Base-by-base conservation (phyloP, 2,797 vertebrate genomes). In the Gadopsis bispinosus region DNA sequence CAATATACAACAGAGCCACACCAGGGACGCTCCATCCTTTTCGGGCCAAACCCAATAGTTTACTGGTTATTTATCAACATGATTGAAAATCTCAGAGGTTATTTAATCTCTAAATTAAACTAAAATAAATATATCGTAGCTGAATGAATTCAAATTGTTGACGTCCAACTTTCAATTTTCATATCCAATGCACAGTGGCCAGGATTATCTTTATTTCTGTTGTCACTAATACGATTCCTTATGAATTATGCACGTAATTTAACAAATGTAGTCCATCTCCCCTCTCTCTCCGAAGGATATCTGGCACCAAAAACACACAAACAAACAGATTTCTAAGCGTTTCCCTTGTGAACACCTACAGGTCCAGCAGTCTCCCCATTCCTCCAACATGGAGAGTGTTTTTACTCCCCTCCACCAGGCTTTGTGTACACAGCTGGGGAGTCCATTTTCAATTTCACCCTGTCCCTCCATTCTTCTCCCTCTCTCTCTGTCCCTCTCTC, bases 351-450 rank as follows among this genome's bases (percentile, higher is more conserved):
- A 81, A 70, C 84, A 79, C 75, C 85, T 90, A 73, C 76, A 79
- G 63, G 75, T 81, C 75, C 68, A 58, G 80, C 60, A 54, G 54
- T 87, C 80, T 68, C 59, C 73, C 54, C 63, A 20, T n/a, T 84
- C 53, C 81, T 83, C 75, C 79, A 82, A 71, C 80, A 82, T 80
- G 75, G 53, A 87, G 88, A 87, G 83, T 90, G 89, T 86, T 93
- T 92, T 79, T 90, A 56, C 82, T 90, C 71, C 86, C 76, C 74
- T 76, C 74, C 59, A 81, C 79, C 79, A 81, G 69, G 53, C 83
- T 92, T 85, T 95, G 92, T 95, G 91, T 92, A 93, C 91, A 95
- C 95, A 96, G 95, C 95, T 96, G 95, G 90, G 90, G 86, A 93
- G 88, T 88, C 87, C 78, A 93, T 95, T 93, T 95, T 92, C 85